phyloP scores from a whole-genome alignment of 2,113 vertebrate species.

The Xenopus borealis region DNA sequence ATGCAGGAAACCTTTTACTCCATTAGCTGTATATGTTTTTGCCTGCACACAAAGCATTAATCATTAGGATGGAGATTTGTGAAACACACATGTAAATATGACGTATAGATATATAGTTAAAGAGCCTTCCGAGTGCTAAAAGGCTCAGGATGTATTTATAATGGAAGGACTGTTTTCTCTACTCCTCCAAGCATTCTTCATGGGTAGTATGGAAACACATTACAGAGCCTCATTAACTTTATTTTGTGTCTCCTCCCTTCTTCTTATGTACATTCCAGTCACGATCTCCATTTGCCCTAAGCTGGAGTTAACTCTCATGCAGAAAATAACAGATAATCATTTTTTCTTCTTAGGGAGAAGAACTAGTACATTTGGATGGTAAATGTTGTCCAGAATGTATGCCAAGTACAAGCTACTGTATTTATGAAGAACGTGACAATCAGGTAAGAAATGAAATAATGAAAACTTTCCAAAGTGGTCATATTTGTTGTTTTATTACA shows the following conservation, averaged over 20 bases:
- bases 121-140: not conserved
- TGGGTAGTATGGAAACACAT: not conserved
- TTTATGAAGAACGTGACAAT: slow-evolving; percentile 65
- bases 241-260: not conserved
- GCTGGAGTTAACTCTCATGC: too few species aligned
- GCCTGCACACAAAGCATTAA: slow-evolving; percentile 13
- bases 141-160: not conserved
- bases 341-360: slow-evolving; percentile 71
- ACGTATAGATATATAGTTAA: not conserved
- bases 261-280: slow-evolving; percentile 26
- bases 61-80: not conserved
- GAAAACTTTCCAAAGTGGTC: too few species aligned
- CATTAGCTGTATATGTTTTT: not conserved
- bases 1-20: not conserved
- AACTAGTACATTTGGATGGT: slow-evolving; percentile 72
- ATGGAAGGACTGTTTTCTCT: not conserved
- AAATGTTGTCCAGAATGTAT: slow-evolving; percentile 91
- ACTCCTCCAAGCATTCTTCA: not conserved
- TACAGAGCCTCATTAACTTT: slow-evolving; percentile 7
- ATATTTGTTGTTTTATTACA: too few species aligned
- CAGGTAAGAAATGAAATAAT: slow-evolving; percentile 66
- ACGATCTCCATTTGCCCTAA: not conserved
- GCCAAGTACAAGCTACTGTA: slow-evolving; percentile 64
- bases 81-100: not conserved
- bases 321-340: too few species aligned